Base-by-base conservation (phyloP, 2,113 vertebrate species). In the Hyla sarda region DNA sequence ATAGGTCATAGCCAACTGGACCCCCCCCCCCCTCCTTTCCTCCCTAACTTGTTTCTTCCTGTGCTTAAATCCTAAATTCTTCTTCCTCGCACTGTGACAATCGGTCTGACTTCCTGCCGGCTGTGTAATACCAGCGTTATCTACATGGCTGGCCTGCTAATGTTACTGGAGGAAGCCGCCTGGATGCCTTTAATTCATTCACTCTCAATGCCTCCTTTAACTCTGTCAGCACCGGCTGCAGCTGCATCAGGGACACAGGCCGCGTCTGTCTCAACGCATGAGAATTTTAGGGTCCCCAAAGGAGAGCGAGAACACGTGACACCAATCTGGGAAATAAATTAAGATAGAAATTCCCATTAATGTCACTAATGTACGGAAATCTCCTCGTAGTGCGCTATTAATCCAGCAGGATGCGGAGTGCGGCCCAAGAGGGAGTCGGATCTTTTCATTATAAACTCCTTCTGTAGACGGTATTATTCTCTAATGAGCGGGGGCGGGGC, bases 71-170 rank as follows among this genome's bases (percentile, higher is more conserved):
- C 76, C 32, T 32, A 17, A 58, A 58, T 58, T 79, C 76, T 60
- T 10, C 0, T 50, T 28, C 28, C 52, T 28, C n/a, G 1, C 47
- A 30, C 47, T 76, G 23, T 2, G 45, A 77, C 74, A 80, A 80
- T 45, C 23, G 21, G 58, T 50, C 21, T 54, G 5, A 28, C 48
- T 52, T 52, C 65, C 65, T 83, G 62, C 80, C 62, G 60, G 30
- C 58, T 45, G 58, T 28, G 45, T 19, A 47, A 82, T 67, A 67
- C 50, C 54, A 60, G 60, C 17, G 10, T 83, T 73, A 73, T 83
- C 65, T 54, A 37, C 81, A 82, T 82, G 81, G 45, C 47, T 3
- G 30, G 62, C 81, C 37, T 82, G 62, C 80, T 69, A 82, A 82
- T 82, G 80, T 50, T 50, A 19, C 45, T 30, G 81, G 37, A 54